Percentiles rank a stretch among this genome's conserved stretches.
Conservation (phyloP, 2,113 vertebrate genomes). For the Parus major region DNA sequence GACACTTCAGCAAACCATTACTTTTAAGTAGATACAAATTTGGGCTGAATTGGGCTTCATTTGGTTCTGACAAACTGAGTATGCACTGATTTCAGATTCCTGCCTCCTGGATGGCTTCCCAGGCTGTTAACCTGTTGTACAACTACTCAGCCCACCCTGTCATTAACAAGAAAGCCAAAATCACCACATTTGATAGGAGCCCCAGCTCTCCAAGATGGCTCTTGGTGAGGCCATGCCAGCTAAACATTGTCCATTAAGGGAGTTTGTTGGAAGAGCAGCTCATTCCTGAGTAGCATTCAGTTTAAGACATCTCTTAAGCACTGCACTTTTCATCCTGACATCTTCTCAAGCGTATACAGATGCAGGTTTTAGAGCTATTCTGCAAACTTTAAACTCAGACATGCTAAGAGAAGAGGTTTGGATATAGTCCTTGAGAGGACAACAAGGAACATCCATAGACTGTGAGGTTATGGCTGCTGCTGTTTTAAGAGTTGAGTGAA, state of each 20-base stretch:
- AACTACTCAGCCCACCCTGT: background rate
- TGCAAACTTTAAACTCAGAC: rapidly evolving
- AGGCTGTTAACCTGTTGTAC: background rate
- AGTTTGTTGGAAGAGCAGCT: background rate
- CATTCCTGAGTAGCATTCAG: background rate
- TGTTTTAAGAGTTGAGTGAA: background rate
- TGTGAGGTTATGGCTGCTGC: background rate
- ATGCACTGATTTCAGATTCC: background rate
- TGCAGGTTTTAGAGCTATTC: background rate
- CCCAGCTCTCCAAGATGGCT: background rate
- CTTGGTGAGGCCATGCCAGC: background rate
- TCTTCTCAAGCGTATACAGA: background rate
- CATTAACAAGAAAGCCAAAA: background rate
- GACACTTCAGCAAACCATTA: background rate
- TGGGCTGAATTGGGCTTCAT: background rate
- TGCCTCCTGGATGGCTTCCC: background rate
- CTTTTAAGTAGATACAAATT: background rate
- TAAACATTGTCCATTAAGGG: background rate
- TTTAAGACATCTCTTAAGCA: background rate
- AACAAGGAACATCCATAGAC: background rate
- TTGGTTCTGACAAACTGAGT: background rate
- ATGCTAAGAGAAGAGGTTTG: background rate
- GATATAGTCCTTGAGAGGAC: background rate
- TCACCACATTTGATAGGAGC: background rate
- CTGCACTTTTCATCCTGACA: background rate